A percentile compares a stretch with the other conserved stretches of the same genome.
phyloP scores from a whole-genome alignment of 2,888 invertebrate genomes.

The Amblyjoppa proteus region DNA sequence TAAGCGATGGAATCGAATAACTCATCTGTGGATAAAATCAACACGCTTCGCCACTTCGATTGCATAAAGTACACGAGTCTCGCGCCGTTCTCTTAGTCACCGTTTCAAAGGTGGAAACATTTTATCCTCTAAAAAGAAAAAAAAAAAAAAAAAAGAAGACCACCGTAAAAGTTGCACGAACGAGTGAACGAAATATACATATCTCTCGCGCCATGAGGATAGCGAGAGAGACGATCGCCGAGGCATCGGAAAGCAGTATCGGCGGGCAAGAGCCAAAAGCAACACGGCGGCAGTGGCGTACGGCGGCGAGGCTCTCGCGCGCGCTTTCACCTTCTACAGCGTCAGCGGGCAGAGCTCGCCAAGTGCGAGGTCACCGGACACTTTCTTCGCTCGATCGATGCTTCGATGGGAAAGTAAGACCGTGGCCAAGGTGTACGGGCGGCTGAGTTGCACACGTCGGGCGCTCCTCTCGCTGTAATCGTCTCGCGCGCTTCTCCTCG shows the following conservation, averaged over 20 bases:
- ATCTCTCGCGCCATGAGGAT: not conserved
- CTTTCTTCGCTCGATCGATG: conserved; percentile 84
- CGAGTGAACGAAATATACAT: not conserved
- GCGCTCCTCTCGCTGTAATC: not conserved
- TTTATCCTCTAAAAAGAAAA: not conserved
- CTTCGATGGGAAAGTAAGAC: conserved; percentile 82
- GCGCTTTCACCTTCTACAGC: conserved; percentile 83
- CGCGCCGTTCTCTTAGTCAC: not conserved
- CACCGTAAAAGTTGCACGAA: not conserved
- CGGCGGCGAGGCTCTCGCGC: conserved; percentile 68
- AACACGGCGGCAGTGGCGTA: conserved; percentile 41
- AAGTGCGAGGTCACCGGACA: conserved; percentile 79
- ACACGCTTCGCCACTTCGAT: conserved; percentile 21
- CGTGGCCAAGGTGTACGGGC: conserved; percentile 23
- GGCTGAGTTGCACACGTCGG: not conserved
- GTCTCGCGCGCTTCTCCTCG: not conserved
- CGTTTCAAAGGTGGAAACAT: not conserved
- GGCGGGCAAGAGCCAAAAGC: conserved; percentile 52
- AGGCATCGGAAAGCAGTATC: conserved; percentile 41
- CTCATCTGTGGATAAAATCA: conserved; percentile 32
- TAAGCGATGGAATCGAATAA: conserved; percentile 24
- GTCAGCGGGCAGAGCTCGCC: conserved; percentile 68
- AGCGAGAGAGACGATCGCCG: not conserved
- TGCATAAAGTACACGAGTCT: conserved; percentile 30
- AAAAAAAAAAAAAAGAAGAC: not conserved